Evolutionary conservation across 2,797 vertebrate species (phyloP).

Genomic region (Danio albolineatus): DNA sequence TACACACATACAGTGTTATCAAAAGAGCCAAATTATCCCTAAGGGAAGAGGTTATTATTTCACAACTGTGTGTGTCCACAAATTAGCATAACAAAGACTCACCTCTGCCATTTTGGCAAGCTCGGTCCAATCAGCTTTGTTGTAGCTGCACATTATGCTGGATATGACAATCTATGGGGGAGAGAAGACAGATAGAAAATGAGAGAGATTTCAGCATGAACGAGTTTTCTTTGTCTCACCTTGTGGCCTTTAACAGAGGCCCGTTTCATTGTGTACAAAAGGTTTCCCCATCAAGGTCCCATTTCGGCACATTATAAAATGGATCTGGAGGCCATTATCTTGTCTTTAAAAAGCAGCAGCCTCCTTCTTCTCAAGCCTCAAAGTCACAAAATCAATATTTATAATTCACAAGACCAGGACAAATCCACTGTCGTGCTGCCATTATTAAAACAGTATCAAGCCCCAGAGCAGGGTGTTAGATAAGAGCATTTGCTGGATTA

Average conservation of each 20-base stretch:
- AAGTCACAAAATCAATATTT: slow-evolving; percentile 80
- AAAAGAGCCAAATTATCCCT: slow-evolving; percentile 62
- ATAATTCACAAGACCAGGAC: slow-evolving; percentile 81
- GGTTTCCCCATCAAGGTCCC: slow-evolving; percentile 60
- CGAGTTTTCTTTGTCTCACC: slow-evolving; percentile 50
- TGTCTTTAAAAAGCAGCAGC: slow-evolving; percentile 55
- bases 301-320: slow-evolving; percentile 68
- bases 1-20: slow-evolving; percentile 50
- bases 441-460: slow-evolving; percentile 85
- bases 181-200: slow-evolving; percentile 48
- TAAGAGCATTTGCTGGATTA: slow-evolving; percentile 74
- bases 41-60: slow-evolving; percentile 59
- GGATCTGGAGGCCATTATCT: slow-evolving; percentile 63
- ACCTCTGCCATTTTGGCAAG: slow-evolving; percentile 88
- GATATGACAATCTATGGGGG: slow-evolving; percentile 82
- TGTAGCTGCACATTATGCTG: slow-evolving; percentile 88
- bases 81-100: slow-evolving; percentile 67
- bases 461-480: slow-evolving; percentile 74
- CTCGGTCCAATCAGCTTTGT: slow-evolving; percentile 83
- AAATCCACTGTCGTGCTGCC: slow-evolving; percentile 70
- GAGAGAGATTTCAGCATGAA: slow-evolving; percentile 40
- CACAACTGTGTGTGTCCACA: slow-evolving; percentile 55
- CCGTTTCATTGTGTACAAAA: slow-evolving; percentile 46
- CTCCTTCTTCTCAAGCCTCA: slow-evolving; percentile 52
- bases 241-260: slow-evolving; percentile 47